Conservation (phyloP, 2,888 invertebrate genomes). For the Synanthedon myopaeformis region DNA sequence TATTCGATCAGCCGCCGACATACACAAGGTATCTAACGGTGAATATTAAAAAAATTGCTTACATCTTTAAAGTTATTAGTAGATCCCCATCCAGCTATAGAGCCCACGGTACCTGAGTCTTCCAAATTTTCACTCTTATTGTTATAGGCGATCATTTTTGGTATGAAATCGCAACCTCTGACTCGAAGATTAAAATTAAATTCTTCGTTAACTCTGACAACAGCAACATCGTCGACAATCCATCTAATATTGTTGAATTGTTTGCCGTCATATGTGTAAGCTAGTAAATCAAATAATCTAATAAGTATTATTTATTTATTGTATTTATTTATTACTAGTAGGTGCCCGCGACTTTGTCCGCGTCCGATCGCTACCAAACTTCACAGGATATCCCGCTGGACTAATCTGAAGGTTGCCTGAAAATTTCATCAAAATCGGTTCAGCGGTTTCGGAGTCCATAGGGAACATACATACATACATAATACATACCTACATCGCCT, state of each 20-base stretch:
- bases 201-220: slow-evolving; percentile 46
- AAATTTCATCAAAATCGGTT: no score
- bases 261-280: slow-evolving; percentile 42
- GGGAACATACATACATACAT: no score
- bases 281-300: slow-evolving; percentile 17
- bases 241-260: slow-evolving; percentile 51
- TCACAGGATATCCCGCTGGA: no score
- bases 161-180: slow-evolving; percentile 47
- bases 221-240: slow-evolving; percentile 54
- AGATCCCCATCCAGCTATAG: slow-evolving; percentile 53
- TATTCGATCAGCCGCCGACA: no score
- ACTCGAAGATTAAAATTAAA: slow-evolving; percentile 44
- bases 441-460: no score
- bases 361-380: no score
- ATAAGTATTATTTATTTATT: not conserved
- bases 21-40: no score
- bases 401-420: no score
- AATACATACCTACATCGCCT: no score
- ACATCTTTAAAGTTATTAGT: slow-evolving; percentile 29
- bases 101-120: slow-evolving; percentile 20
- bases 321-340: no score
- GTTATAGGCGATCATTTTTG: slow-evolving; percentile 36
- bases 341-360: no score
- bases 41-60: slow-evolving; percentile 9
- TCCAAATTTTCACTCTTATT: slow-evolving; percentile 31